Conservation (phyloP, 2,888 invertebrate genomes). For the Rhabditophanes sp. region DNA sequence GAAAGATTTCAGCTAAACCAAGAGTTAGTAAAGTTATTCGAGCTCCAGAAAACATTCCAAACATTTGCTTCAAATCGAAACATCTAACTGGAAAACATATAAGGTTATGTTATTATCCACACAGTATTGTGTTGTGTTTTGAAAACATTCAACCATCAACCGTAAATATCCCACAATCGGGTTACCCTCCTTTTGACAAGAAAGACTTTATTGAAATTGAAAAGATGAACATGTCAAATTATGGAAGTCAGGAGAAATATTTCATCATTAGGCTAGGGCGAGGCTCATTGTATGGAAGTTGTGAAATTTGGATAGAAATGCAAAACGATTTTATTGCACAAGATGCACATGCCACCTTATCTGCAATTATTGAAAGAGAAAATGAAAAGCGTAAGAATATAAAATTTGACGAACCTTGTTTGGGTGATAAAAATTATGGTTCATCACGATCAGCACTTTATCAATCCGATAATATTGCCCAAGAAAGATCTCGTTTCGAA, state of each 20-base stretch:
- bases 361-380: constrained; percentile 16
- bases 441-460: too few species aligned
- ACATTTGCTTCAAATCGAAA: constrained; percentile 10
- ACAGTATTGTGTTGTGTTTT: constrained; percentile 23
- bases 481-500: too few species aligned
- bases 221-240: constrained; percentile 20
- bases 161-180: constrained; percentile 13
- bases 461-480: too few species aligned
- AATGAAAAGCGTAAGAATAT: constrained; percentile 11
- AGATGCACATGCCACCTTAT: constrained; percentile 3
- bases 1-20: constrained; percentile 13
- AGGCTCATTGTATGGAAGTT: constrained; percentile 17
- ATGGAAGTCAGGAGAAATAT: constrained; percentile 21
- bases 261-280: constrained; percentile 28
- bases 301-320: constrained; percentile 19
- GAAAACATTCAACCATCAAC: constrained; percentile 21
- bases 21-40: constrained; percentile 10
- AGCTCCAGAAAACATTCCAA: constrained; percentile 8
- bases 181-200: constrained; percentile 25
- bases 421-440: too few species aligned
- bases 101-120: constrained; percentile 30
- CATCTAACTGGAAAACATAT: constrained; percentile 5
- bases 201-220: constrained; percentile 21
- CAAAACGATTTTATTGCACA: constrained; percentile 12
- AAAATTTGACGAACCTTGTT: too few species aligned